Percentiles rank a stretch among this genome's conserved stretches.
Evolutionary conservation across 2,113 vertebrate species (phyloP).

Genomic region (Calypte anna): DNA sequence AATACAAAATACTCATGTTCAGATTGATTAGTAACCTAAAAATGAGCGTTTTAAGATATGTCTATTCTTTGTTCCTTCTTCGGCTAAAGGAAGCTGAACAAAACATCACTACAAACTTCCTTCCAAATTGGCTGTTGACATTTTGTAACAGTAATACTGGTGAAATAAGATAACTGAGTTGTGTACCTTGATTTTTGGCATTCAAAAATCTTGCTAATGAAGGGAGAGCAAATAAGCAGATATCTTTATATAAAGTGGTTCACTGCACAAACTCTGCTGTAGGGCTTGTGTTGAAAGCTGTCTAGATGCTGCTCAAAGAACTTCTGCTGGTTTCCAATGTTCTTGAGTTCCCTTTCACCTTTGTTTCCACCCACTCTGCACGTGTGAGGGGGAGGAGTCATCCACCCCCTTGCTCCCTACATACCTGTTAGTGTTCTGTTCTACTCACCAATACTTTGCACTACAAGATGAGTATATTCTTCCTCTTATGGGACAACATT

Average conservation of each 20-base stretch:
- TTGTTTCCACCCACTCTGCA: not conserved
- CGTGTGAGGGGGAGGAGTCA: not conserved
- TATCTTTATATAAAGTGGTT: not conserved
- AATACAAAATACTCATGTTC: not conserved
- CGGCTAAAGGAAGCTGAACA: not conserved
- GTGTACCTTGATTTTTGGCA: not conserved
- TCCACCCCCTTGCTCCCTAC: rapidly evolving
- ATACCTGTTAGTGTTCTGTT: not conserved
- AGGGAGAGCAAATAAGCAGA: not conserved
- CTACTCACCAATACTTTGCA: not conserved
- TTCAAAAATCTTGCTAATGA: not conserved
- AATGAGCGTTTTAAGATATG: not conserved
- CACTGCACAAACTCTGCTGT: not conserved
- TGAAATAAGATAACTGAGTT: not conserved
- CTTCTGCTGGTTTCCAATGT: not conserved
- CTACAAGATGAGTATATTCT: not conserved
- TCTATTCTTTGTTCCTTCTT: not conserved
- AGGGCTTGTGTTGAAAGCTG: not conserved
- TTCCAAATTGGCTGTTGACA: not conserved
- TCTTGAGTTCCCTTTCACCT: not conserved
- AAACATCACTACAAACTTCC: not conserved
- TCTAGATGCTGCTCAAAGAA: not conserved
- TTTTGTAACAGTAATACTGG: not conserved
- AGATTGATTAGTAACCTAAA: constrained; percentile 4
- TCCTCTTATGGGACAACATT: not conserved